A percentile compares a stretch with the other conserved stretches of the same genome.
Conservation (phyloP, 2,888 invertebrate genomes). For the Catocala fraxini region DNA sequence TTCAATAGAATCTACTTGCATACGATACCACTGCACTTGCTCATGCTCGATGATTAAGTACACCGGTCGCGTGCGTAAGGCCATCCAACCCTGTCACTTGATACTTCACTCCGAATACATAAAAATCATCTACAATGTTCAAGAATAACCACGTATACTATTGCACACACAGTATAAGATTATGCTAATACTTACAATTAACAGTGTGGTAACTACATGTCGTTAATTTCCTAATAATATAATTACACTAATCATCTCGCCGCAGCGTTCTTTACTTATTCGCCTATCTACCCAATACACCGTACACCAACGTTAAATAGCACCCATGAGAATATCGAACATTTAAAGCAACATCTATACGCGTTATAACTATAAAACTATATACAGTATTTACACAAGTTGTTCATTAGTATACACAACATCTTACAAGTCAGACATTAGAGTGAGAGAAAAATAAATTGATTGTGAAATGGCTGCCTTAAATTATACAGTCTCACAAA, state of each 20-base stretch:
- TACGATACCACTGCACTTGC: slow-evolving; percentile 58
- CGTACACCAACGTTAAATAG: slow-evolving; percentile 84
- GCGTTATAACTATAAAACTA: slow-evolving; percentile 65
- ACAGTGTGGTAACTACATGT: slow-evolving; percentile 78
- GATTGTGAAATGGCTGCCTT: slow-evolving; percentile 76
- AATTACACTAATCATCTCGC: slow-evolving; percentile 62
- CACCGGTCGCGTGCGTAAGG: slow-evolving; percentile 65
- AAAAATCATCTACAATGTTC: slow-evolving; percentile 56
- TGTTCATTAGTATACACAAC: slow-evolving; percentile 62
- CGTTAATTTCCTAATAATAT: slow-evolving; percentile 64
- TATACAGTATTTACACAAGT: slow-evolving; percentile 76
- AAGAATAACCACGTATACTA: slow-evolving; percentile 72
- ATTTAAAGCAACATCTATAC: slow-evolving; percentile 80
- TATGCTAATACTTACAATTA: slow-evolving; percentile 74
- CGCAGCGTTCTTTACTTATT: slow-evolving; percentile 56
- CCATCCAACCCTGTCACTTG: slow-evolving; percentile 73
- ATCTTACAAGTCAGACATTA: slow-evolving; percentile 46
- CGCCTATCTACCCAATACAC: slow-evolving; percentile 68
- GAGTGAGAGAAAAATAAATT: slow-evolving; percentile 38
- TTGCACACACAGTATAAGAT: slow-evolving; percentile 81
- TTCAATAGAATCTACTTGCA: slow-evolving; percentile 47
- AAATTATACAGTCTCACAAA: slow-evolving; percentile 80
- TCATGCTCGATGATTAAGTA: slow-evolving; percentile 58
- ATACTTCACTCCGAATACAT: slow-evolving; percentile 57
- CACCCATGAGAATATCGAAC: slow-evolving; percentile 84